phyloP scores from a whole-genome alignment of 2,888 invertebrate species.

The Dicyrtoma fusca region DNA sequence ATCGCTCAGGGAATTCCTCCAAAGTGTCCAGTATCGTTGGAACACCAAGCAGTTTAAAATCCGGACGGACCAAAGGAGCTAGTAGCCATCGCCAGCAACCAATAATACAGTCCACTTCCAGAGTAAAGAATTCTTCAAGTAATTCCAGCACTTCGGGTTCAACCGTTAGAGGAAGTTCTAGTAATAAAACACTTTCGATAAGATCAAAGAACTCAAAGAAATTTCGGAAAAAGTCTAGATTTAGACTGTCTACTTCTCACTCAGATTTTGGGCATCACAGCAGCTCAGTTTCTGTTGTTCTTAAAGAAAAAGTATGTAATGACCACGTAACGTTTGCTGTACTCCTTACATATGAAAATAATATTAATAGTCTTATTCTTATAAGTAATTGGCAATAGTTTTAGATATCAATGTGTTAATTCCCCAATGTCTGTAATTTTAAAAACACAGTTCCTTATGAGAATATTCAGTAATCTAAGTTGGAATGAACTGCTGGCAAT shows the following conservation, averaged over 20 bases:
- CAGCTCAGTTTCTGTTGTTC: constrained; percentile 11
- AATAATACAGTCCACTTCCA: not conserved
- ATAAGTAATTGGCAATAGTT: too few relatives aligned
- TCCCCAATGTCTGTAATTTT: too few relatives aligned
- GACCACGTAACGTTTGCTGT: too few relatives aligned
- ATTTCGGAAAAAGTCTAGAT: constrained; percentile 1
- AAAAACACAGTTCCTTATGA: constrained; percentile 45
- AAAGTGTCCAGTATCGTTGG: not conserved
- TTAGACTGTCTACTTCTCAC: constrained; percentile 3
- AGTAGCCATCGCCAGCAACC: not conserved
- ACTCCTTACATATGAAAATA: too few relatives aligned
- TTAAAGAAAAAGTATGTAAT: constrained; percentile 29
- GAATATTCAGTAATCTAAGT: constrained; percentile 46
- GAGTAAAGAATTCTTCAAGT: not conserved
- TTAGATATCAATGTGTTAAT: not conserved
- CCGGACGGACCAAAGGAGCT: not conserved
- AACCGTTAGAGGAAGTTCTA: not conserved
- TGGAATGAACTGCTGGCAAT: constrained; percentile 52
- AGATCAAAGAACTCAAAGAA: constrained; percentile 1
- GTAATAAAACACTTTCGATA: not conserved
- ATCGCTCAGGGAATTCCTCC: constrained; percentile 10
- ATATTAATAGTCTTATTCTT: too few relatives aligned
- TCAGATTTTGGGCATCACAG: constrained; percentile 7
- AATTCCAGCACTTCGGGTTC: not conserved
- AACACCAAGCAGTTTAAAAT: not conserved